phyloP scores from a whole-genome alignment of 2,888 invertebrate species.

The Atherix ibis region DNA sequence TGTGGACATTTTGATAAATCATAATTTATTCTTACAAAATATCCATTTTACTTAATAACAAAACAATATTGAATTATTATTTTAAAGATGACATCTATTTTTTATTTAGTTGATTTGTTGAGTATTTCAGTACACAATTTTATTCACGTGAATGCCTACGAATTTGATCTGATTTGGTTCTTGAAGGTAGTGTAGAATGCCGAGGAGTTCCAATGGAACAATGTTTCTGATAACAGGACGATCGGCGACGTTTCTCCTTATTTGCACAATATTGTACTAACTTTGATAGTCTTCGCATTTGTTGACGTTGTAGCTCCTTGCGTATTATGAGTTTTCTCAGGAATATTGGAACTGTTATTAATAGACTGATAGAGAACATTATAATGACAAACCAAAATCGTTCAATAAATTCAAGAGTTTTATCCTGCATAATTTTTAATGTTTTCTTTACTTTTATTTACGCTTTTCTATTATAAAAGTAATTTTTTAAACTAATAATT shows the following conservation, averaged over 20 bases:
- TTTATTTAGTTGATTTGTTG: no score
- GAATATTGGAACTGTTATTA: conserved; percentile 1
- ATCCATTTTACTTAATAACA: no score
- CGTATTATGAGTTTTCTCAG: neutral
- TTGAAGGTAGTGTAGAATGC: neutral
- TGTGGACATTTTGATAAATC: no score
- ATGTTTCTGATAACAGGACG: neutral
- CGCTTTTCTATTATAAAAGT: neutral
- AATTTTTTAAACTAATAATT: no score
- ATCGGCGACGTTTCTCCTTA: neutral
- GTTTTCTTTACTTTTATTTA: neutral
- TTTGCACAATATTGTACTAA: no score
- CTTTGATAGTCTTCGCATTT: neutral
- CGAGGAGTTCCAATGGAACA: neutral
- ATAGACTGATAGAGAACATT: neutral
- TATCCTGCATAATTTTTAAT: neutral
- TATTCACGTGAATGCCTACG: no score
- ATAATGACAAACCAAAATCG: neutral
- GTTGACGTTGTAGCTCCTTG: neutral
- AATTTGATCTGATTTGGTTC: no score
- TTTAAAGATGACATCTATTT: no score
- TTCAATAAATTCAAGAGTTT: neutral
- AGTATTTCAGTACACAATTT: no score
- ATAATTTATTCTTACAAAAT: no score
- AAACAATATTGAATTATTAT: no score